Evolutionary conservation across 2,888 invertebrate genomes (phyloP).

Genomic region (Lochmaea crataegi): DNA sequence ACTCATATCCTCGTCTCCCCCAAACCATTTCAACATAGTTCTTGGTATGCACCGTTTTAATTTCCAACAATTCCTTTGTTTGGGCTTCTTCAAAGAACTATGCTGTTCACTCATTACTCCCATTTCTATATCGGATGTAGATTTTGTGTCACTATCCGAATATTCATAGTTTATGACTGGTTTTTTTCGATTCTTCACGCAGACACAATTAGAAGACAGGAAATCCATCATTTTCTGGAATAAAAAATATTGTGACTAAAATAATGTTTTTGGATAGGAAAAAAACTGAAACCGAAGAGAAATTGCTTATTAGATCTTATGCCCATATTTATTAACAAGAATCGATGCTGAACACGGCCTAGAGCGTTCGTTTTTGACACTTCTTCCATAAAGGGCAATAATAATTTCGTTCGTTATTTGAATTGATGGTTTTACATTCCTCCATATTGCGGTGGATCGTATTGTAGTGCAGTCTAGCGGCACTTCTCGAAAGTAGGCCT

Average conservation of each 20-base stretch:
- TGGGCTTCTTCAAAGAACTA: slow-evolving; percentile 65
- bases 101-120: slow-evolving; percentile 64
- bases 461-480: too few relatives aligned
- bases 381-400: too few relatives aligned
- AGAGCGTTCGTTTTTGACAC: too few relatives aligned
- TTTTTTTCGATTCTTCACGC: slow-evolving; percentile 47
- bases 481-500: too few relatives aligned
- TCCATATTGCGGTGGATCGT: too few relatives aligned
- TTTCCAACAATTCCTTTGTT: slow-evolving; percentile 46
- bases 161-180: slow-evolving; percentile 66
- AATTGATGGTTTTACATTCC: too few relatives aligned
- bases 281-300: too few relatives aligned
- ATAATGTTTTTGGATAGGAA: too few relatives aligned
- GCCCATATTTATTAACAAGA: too few relatives aligned
- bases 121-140: slow-evolving; percentile 67
- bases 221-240: slow-evolving; percentile 44
- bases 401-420: too few relatives aligned
- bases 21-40: slow-evolving; percentile 75
- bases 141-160: slow-evolving; percentile 51
- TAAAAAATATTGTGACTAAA: neutral
- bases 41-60: slow-evolving; percentile 67
- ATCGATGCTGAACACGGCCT: too few relatives aligned
- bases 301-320: too few relatives aligned
- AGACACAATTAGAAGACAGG: slow-evolving; percentile 49
- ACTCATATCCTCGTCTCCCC: slow-evolving; percentile 75